These are phyloP conservation scores for Melanotaenia duboulayi DNA, from an alignment of 2,113 vertebrate species.

Conservation along the genomic window DNA sequence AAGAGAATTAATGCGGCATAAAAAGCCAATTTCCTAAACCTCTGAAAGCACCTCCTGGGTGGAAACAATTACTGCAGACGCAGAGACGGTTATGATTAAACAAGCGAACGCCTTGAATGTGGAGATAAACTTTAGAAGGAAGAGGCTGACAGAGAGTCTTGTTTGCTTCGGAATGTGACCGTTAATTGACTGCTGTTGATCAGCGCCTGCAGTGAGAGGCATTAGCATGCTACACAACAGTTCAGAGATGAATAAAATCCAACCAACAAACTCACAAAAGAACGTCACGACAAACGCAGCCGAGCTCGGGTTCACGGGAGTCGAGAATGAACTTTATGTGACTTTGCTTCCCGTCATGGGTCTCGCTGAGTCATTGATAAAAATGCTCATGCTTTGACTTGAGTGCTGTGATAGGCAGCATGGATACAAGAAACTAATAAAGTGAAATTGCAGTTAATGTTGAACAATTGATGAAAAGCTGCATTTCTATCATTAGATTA, in stretches of 20 bases:
- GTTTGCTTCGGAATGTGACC: conserved; percentile 48
- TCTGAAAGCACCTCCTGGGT: conserved; percentile 64
- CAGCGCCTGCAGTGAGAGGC: conserved; percentile 48
- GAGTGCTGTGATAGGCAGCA: conserved; percentile 10
- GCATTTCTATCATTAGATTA: conserved; percentile 26
- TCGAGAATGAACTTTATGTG: conserved; percentile 49
- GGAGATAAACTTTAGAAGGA: conserved; percentile 69
- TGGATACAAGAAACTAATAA: conserved; percentile 10
- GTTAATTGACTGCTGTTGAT: conserved; percentile 51
- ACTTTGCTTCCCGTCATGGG: conserved; percentile 22
- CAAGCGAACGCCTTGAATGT: conserved; percentile 61
- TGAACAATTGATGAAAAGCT: background rate
- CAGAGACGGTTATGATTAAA: conserved; percentile 69
- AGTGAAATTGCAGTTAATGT: conserved; percentile 36
- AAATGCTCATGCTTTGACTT: conserved; percentile 48
- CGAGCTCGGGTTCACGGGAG: background rate
- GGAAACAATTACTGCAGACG: conserved; percentile 68
- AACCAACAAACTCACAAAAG: background rate
- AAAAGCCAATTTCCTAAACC: conserved; percentile 73
- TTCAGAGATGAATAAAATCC: conserved; percentile 17
- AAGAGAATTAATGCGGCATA: conserved; percentile 69
- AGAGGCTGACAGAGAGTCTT: conserved; percentile 45
- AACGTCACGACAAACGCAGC: background rate
- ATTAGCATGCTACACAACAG: conserved; percentile 41
- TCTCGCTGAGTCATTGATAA: conserved; percentile 22